Evolutionary conservation across 2,888 invertebrate species (phyloP).

Genomic region (Rhogogaster chlorosoma): DNA sequence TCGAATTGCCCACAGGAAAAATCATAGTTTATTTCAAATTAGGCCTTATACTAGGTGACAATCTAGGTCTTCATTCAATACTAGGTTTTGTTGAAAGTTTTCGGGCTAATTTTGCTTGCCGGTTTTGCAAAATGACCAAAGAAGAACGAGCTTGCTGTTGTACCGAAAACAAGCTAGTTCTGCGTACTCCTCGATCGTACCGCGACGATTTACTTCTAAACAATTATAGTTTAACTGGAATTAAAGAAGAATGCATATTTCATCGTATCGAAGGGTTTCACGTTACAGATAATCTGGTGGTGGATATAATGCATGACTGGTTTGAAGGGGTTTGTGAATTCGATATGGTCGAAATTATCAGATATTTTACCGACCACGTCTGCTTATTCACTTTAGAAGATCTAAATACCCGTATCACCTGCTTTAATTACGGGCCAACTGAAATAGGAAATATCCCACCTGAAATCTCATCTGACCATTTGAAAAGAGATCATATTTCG

Average conservation of each 20-base stretch:
- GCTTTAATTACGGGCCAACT: constrained; percentile 50
- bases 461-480: constrained; percentile 45
- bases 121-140: constrained; percentile 56
- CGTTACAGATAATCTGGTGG: constrained; percentile 47
- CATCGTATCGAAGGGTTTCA: constrained; percentile 51
- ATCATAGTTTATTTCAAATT: constrained; percentile 55
- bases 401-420: constrained; percentile 53
- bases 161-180: background rate
- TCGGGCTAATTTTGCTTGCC: constrained; percentile 54
- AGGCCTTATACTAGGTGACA: constrained; percentile 55
- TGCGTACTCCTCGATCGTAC: constrained; percentile 27
- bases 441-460: constrained; percentile 52
- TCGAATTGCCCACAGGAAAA: constrained; percentile 33
- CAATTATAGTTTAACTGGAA: constrained; percentile 35
- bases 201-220: constrained; percentile 21
- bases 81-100: constrained; percentile 58
- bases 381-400: constrained; percentile 52
- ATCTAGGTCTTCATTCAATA: constrained; percentile 53
- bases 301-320: constrained; percentile 53
- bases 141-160: background rate
- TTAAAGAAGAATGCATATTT: constrained; percentile 54
- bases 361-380: constrained; percentile 45
- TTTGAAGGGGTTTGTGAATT: constrained; percentile 53
- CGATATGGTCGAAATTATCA: constrained; percentile 54
- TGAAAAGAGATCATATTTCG: constrained; percentile 51